Base-by-base conservation (phyloP, 2,113 vertebrate species). In the Capreolus pygargus region DNA sequence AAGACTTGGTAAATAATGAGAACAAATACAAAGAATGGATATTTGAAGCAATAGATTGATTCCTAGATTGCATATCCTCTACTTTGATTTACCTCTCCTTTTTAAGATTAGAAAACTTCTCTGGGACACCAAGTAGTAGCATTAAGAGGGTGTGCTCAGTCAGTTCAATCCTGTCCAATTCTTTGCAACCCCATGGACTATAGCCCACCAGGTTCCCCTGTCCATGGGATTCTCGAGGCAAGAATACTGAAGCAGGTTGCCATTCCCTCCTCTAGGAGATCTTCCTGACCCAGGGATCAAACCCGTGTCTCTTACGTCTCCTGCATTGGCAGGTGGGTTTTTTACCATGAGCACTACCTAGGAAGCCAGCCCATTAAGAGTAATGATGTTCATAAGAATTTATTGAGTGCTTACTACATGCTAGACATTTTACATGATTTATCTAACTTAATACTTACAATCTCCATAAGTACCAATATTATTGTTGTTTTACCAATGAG, bases 1-100 rank as follows among this genome's bases (percentile, higher is more conserved):
- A 96, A 96, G 14, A 92, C 30, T 70, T 91, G 60, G 76, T 25
- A 83, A 95, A 84, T 43, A 86, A 89, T n/a, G 25, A n/a, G 33
- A 91, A 84, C 12, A 70, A 91, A 23, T 33, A 64, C 3, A 67
- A 79, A 93, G 43, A 78, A 87, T 27, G 5, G 12, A 64, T 61
- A 7, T 21, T 21, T 60, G 11, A 84, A n/a, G 74, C 14, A 7
- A 17, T 54, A 64, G 16, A 52, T 50, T 89, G 54, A 61, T 60
- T 64, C 27, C 12, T 61, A 78, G 4, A 1, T 70, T 55, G 12
- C 58, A 11, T 16, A 17, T 78, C 2, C 17, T 11, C 14, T 52
- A 14, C 36, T 92, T 91, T 89, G 55, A 93, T 70, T 60, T 95
- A 6, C 4, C 3, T 10, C 6, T 52, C 25, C 7, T 47, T 86